Evolutionary conservation across 2,797 vertebrate species (phyloP).

Genomic region (Echiichthys vipera): DNA sequence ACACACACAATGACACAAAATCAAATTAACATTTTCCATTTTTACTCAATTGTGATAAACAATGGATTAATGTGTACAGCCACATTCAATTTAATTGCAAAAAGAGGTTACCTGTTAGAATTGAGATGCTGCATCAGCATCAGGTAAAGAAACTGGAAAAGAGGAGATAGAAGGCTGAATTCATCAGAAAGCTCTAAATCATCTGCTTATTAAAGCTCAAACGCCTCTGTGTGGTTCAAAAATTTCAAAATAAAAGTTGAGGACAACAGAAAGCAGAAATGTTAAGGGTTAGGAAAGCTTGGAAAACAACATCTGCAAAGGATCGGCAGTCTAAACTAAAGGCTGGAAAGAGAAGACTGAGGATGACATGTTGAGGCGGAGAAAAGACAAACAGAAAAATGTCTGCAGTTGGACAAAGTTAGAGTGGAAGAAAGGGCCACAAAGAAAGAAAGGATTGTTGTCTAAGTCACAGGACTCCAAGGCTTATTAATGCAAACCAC

Average conservation of each 20-base stretch:
- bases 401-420: constrained; percentile 11
- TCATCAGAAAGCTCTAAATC: neutral
- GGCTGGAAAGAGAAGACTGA: constrained; percentile 16
- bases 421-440: constrained; percentile 13
- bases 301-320: constrained; percentile 1
- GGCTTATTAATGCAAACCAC: neutral
- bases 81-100: neutral
- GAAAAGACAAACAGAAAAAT: neutral
- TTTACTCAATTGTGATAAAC: neutral
- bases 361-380: constrained; percentile 1
- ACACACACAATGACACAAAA: neutral
- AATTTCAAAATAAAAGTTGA: neutral
- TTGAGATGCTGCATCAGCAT: constrained; percentile 50
- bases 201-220: neutral
- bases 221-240: neutral
- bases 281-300: neutral
- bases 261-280: neutral
- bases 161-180: neutral
- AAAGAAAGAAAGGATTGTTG: constrained; percentile 44
- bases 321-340: constrained; percentile 23
- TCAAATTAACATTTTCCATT: neutral
- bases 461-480: constrained; percentile 30
- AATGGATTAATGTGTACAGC: neutral
- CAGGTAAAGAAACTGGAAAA: constrained; percentile 85
- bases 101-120: constrained; percentile 71